These are phyloP conservation scores for Cerceris rybyensis DNA, from an alignment of 2,888 invertebrate genomes.

Conservation along the genomic window DNA sequence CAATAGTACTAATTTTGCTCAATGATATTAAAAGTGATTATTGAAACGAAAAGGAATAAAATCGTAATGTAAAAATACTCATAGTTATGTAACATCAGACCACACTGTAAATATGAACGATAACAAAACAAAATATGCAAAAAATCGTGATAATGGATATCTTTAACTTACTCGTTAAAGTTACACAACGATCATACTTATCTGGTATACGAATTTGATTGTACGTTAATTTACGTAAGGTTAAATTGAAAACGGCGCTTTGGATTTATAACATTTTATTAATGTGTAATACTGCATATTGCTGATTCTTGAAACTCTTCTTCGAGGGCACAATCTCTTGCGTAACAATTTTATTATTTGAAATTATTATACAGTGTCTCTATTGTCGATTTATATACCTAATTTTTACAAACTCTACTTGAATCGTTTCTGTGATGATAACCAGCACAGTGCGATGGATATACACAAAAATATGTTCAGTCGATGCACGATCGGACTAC, in stretches of 20 bases:
- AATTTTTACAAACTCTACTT: slow-evolving; percentile 69
- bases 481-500: slow-evolving; percentile 32
- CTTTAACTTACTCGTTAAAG: no score
- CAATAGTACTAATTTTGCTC: no score
- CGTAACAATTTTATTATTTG: slow-evolving; percentile 63
- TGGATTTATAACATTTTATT: slow-evolving; percentile 74
- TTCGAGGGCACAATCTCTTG: slow-evolving; percentile 56
- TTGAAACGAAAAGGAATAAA: no score
- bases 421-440: slow-evolving; percentile 53
- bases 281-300: slow-evolving; percentile 78
- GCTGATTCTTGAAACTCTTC: slow-evolving; percentile 64
- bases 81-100: no score
- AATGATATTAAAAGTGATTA: no score
- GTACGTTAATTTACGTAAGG: background rate
- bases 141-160: no score
- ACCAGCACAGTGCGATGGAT: slow-evolving; percentile 30
- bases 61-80: no score
- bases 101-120: no score
- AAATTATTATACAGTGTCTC: slow-evolving; percentile 69
- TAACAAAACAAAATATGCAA: no score
- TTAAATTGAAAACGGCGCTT: background rate
- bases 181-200: no score
- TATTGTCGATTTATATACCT: slow-evolving; percentile 66
- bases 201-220: background rate
- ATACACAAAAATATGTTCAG: slow-evolving; percentile 34